phyloP scores from a whole-genome alignment of 1,140 invertebrate genomes.

The Phortica variegata region DNA sequence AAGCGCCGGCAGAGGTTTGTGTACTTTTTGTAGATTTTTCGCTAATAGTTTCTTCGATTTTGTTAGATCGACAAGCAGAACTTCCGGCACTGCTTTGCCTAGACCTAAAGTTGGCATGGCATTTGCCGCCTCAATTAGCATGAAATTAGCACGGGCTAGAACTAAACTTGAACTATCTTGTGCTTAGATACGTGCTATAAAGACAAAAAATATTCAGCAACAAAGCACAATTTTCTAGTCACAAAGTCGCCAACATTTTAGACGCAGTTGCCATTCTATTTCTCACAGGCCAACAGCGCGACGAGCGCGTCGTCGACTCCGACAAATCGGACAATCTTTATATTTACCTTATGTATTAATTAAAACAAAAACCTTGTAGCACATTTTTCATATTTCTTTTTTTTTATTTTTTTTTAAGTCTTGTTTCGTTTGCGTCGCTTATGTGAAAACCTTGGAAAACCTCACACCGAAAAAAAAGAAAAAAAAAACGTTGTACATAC shows the following conservation, averaged over 20 bases:
- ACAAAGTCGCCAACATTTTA: conserved; percentile 26
- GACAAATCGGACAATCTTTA: too few relatives aligned
- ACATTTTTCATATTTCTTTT: conserved; percentile 14
- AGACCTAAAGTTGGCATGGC: conserved; percentile 19
- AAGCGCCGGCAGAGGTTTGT: conserved; percentile 23
- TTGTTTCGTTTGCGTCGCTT: conserved; percentile 23
- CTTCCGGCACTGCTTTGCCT: too few relatives aligned
- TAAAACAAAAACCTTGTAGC: conserved; percentile 13
- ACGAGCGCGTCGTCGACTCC: conserved; percentile 12
- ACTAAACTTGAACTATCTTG: background rate
- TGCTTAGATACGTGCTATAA: too few relatives aligned
- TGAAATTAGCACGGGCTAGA: background rate
- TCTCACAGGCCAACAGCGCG: conserved; percentile 46
- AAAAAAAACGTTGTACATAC: conserved; percentile 17
- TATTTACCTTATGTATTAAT: too few relatives aligned
- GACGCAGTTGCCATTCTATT: conserved; percentile 54
- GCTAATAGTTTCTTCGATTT: background rate
- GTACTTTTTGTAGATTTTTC: conserved; percentile 5
- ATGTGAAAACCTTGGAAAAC: conserved; percentile 53
- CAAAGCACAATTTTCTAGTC: background rate
- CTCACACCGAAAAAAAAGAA: background rate
- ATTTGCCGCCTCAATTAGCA: too few relatives aligned
- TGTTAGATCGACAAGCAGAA: conserved; percentile 16
- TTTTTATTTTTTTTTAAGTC: conserved; percentile 10
- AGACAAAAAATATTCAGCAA: too few relatives aligned